Conservation (phyloP, 2,888 invertebrate species). For the Iselma pallidipennis region DNA sequence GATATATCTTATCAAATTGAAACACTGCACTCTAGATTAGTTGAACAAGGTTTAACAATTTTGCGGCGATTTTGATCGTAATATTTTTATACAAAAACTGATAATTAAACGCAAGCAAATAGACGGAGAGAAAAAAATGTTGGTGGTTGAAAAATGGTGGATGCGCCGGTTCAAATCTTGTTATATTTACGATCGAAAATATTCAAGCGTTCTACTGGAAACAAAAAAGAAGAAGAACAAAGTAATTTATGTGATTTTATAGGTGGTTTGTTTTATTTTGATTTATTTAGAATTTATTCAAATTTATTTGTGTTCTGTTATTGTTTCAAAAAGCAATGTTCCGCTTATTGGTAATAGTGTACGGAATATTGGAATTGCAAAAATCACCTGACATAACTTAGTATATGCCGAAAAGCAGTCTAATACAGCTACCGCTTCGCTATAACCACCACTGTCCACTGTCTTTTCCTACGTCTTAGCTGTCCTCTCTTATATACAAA, state of each 20-base stretch:
- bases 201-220: too few species aligned
- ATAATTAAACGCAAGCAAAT: background rate
- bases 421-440: constrained; percentile 48
- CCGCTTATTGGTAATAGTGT: constrained; percentile 34
- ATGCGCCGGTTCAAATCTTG: background rate
- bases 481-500: background rate
- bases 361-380: constrained; percentile 44
- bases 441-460: constrained; percentile 42
- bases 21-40: background rate
- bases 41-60: background rate
- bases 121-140: background rate
- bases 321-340: constrained; percentile 4
- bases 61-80: background rate
- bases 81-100: background rate
- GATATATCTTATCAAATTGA: background rate
- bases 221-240: background rate
- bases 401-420: constrained; percentile 54
- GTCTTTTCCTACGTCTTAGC: constrained; percentile 15
- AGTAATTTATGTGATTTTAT: background rate
- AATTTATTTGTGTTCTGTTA: background rate
- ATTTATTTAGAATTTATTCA: background rate
- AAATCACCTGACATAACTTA: constrained; percentile 54
- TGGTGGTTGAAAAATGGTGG: background rate
- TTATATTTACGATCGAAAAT: background rate
- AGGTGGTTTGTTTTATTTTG: background rate